Base-by-base conservation (phyloP, 2,888 invertebrate species). In the Melipona beecheii region DNA sequence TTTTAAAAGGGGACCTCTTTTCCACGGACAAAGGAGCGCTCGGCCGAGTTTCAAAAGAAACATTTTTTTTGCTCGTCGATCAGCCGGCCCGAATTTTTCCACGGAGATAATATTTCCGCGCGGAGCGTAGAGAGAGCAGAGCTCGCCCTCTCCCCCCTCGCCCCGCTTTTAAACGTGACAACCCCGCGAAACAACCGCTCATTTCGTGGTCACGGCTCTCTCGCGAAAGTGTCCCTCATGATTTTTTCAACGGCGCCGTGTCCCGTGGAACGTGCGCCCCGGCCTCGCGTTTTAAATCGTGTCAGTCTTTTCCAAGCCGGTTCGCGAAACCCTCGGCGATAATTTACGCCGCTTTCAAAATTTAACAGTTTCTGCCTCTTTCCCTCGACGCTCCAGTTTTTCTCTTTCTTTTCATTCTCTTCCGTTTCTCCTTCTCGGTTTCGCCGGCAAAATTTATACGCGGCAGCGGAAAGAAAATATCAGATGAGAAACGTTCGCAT, bases 61-160 rank as follows among this genome's bases (percentile, higher is more conserved):
- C 78, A 62, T 24, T 77, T 66, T 56, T 69, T 71, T 36, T 15
- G 17, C 27, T 52, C 73, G 75, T 71, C 64, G 71, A 84, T 83
- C 84, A 78, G 75, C 56, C 64, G 49, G 36, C 13, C 27, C 74
- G 75, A 84, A 82, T 75, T 83, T 71, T 58, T 31, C 31, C 21
- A 82, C 56, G 71, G 81, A 77, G 82, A 84, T 84, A 77, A 84
- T 70, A 75, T 71, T 73, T 24, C 54, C 73, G 6, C 27, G 19
- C 9, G 43, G 9, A 43, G 36, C 36, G 5, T 68, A 4, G 56
- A 36, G 56, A 36, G 36, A 36, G 43, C 43, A 43, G 9, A 58
- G n/a, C 50, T 50, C 31, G 58, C 31, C 2, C 27, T 1, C 27
- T 27, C 27, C 27, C 27, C 27, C 27, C 27, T 27, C 27, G 27